A percentile compares a stretch with the other conserved stretches of the same genome.
phyloP scores from a whole-genome alignment of 2,797 vertebrate species.

The Salmo trutta region DNA sequence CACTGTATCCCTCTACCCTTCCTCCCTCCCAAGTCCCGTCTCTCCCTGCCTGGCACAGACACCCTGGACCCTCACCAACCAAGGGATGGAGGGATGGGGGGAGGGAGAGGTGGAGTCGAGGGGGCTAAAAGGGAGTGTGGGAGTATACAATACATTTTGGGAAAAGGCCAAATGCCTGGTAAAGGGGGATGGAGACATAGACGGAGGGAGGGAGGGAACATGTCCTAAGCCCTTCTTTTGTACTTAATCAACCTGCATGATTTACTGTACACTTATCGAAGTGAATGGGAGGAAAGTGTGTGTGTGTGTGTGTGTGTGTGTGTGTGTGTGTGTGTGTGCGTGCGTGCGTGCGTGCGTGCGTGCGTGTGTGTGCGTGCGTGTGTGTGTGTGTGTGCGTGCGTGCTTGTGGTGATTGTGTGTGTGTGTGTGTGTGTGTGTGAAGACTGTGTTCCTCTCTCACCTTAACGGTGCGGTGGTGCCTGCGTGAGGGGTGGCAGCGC shows the following conservation, averaged over 20 bases:
- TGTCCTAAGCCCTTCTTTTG: slow-evolving; percentile 4
- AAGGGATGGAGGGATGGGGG: slow-evolving; percentile 40
- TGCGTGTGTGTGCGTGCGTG: too few relatives aligned
- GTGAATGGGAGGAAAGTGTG: slow-evolving; percentile 13
- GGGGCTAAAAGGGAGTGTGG: neutral
- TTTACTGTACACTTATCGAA: slow-evolving; percentile 42
- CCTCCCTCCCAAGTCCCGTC: neutral
- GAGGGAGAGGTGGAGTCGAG: neutral
- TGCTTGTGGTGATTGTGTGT: neutral
- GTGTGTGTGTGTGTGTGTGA: neutral
- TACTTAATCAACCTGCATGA: slow-evolving; percentile 6
- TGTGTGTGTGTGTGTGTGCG: too few relatives aligned
- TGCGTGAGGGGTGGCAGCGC: slow-evolving; percentile 87
- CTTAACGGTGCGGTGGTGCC: slow-evolving; percentile 91
- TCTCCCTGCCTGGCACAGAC: slow-evolving; percentile 37
- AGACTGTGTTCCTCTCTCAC: slow-evolving; percentile 56
- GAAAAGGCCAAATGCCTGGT: neutral
- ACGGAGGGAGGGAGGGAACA: slow-evolving; percentile 12
- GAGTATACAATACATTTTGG: neutral
- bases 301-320: neutral
- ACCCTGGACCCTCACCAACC: slow-evolving; percentile 36
- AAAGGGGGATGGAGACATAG: slow-evolving; percentile 2
- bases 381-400: too few relatives aligned
- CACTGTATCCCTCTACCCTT: neutral
- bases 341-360: neutral